Conservation (phyloP, 2,113 vertebrate genomes). For the Pipa parva region DNA sequence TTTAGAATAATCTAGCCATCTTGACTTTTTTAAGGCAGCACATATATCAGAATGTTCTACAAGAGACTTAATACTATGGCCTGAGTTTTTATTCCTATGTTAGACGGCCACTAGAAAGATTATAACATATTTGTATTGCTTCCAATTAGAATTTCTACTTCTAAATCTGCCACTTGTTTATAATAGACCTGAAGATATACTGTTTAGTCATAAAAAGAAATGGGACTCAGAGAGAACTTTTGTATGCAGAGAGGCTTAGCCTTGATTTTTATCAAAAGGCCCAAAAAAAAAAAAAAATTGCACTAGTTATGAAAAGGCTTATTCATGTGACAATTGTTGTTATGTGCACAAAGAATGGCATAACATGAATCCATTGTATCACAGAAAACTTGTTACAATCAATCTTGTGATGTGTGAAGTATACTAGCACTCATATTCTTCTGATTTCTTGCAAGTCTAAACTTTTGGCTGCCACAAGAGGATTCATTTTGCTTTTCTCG, state of each 20-base stretch:
- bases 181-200: background rate
- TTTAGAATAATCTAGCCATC: too few relatives aligned
- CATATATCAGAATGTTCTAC: too few relatives aligned
- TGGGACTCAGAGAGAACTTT: slow-evolving; percentile 22
- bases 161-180: background rate
- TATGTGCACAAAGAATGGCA: slow-evolving; percentile 30
- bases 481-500: slow-evolving; percentile 40
- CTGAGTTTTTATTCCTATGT: background rate
- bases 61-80: background rate
- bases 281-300: slow-evolving; percentile 42
- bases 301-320: slow-evolving; percentile 39
- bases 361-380: slow-evolving; percentile 36
- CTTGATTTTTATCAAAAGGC: slow-evolving; percentile 33
- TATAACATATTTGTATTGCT: background rate
- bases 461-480: slow-evolving; percentile 38
- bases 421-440: slow-evolving; percentile 36
- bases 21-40: too few relatives aligned
- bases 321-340: slow-evolving; percentile 38
- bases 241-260: slow-evolving; percentile 18
- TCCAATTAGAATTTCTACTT: background rate
- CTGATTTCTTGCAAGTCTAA: slow-evolving; percentile 34
- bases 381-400: slow-evolving; percentile 40
- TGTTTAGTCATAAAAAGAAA: slow-evolving; percentile 15
- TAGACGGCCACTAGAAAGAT: background rate
- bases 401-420: slow-evolving; percentile 41